Percentiles rank a stretch among this genome's conserved stretches.
Conservation (phyloP, 2,888 invertebrate species). For the Gonocerus acuteangulatus region DNA sequence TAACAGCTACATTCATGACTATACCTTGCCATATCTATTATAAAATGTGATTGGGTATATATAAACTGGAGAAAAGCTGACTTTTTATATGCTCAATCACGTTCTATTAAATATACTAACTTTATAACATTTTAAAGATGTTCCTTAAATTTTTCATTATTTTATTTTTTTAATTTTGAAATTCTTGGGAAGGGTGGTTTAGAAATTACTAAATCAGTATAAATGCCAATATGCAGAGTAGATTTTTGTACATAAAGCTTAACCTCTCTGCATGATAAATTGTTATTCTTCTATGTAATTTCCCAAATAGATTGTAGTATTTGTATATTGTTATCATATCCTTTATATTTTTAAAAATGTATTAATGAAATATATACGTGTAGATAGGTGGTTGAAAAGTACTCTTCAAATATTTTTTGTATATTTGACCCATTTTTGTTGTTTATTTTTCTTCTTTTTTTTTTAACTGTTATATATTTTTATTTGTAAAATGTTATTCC, state of each 20-base stretch:
- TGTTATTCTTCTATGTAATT: conserved; percentile 15
- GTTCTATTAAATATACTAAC: background rate
- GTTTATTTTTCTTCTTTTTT: conserved; percentile 10
- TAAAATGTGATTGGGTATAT: too few species aligned
- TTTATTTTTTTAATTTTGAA: background rate
- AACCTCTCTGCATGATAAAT: background rate
- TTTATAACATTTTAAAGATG: background rate
- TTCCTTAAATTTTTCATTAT: background rate
- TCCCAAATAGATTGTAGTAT: conserved; percentile 3
- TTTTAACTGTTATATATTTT: background rate
- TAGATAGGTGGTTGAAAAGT: background rate
- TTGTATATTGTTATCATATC: conserved; percentile 14
- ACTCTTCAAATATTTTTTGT: conserved; percentile 17
- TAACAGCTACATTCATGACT: too few species aligned
- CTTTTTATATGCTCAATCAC: background rate
- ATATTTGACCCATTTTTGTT: conserved; percentile 1
- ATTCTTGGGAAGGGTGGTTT: background rate
- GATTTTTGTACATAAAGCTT: background rate
- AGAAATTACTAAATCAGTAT: background rate
- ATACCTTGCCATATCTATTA: too few species aligned
- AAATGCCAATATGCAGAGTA: background rate
- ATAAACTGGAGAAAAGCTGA: too few species aligned
- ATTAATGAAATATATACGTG: background rate
- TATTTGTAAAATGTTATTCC: background rate
- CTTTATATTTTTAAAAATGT: conserved; percentile 9